Conservation (phyloP, 2,888 invertebrate genomes). For the Lamellibrachia satsuma region DNA sequence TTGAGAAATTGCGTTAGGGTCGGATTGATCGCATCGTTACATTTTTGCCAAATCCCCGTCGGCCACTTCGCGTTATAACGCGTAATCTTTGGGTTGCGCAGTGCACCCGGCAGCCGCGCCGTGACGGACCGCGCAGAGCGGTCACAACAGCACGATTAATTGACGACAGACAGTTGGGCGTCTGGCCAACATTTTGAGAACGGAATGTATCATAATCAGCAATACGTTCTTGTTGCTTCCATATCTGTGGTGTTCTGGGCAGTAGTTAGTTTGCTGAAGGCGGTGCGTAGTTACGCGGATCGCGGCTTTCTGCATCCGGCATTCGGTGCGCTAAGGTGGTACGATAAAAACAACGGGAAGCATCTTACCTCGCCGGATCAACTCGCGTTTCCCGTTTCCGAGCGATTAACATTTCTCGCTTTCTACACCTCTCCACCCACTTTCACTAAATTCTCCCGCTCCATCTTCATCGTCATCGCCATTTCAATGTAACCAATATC, state of each 20-base stretch:
- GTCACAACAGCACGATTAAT: too few species aligned
- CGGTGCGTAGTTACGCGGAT: neutral
- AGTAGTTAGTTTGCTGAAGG: neutral
- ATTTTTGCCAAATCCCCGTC: neutral
- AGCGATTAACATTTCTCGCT: neutral
- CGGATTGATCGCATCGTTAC: neutral
- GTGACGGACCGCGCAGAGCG: neutral
- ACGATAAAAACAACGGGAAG: neutral
- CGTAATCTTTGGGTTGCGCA: neutral
- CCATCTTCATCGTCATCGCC: neutral
- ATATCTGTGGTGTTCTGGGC: neutral
- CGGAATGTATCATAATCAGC: neutral
- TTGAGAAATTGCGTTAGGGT: neutral
- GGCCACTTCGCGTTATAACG: neutral
- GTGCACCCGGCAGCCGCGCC: too few species aligned
- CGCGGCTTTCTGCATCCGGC: neutral
- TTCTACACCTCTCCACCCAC: neutral
- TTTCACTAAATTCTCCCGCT: neutral
- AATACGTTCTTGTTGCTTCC: conserved; percentile 4
- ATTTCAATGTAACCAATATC: neutral
- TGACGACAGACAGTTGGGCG: neutral
- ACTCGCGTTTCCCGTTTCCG: neutral
- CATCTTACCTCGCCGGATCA: neutral
- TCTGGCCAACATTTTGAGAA: neutral
- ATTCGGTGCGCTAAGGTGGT: neutral